Evolutionary conservation across 2,797 vertebrate genomes (phyloP).

Genomic region (Falco peregrinus): DNA sequence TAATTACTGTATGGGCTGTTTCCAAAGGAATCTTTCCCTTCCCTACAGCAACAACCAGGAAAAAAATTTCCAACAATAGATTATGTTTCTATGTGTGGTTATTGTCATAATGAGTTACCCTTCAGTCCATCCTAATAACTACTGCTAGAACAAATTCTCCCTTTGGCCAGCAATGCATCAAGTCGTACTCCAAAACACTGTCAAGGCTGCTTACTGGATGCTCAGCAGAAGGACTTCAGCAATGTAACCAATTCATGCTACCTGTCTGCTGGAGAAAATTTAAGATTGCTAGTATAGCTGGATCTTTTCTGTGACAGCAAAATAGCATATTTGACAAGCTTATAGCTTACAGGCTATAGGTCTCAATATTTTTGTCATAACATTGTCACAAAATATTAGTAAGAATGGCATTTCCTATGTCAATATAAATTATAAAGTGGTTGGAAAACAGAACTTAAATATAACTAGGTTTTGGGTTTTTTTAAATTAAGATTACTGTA

Average conservation of each 20-base stretch:
- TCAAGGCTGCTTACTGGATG: constrained; percentile 33
- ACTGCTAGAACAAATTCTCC: constrained; percentile 24
- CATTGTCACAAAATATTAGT: not conserved
- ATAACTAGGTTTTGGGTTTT: not conserved
- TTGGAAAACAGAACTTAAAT: not conserved
- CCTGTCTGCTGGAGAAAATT: not conserved
- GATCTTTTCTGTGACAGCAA: not conserved
- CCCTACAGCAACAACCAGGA: not conserved
- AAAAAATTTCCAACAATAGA: not conserved
- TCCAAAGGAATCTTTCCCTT: constrained; percentile 16
- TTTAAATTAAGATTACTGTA: not conserved
- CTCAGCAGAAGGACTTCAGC: constrained; percentile 15
- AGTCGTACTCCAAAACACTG: not conserved
- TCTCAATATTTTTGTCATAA: not conserved
- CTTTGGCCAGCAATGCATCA: not conserved
- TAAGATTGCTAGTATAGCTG: not conserved
- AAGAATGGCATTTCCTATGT: not conserved
- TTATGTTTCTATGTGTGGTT: constrained; percentile 25
- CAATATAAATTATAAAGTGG: not conserved
- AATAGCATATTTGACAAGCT: not conserved
- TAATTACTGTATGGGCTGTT: not conserved
- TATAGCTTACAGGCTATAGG: not conserved
- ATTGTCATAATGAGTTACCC: constrained; percentile 34
- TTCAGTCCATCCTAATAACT: constrained; percentile 11
- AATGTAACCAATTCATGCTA: not conserved